These are phyloP conservation scores for Cochlearius cochlearius DNA, from an alignment of 2,113 vertebrate species.

Conservation along the genomic window DNA sequence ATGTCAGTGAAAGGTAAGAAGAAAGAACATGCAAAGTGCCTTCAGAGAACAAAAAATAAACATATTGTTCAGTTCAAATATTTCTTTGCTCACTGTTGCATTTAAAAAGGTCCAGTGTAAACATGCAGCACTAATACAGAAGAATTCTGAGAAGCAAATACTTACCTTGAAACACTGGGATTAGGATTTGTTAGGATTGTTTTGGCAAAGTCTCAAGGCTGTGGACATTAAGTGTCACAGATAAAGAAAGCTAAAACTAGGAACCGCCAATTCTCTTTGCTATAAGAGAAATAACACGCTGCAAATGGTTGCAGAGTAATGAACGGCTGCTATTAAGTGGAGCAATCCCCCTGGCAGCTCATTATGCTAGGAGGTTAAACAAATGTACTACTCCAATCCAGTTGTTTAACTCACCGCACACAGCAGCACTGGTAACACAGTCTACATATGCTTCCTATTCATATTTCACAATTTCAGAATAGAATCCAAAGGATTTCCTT, in stretches of 20 bases:
- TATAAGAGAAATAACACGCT: constrained; percentile 45
- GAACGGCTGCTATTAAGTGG: constrained; percentile 66
- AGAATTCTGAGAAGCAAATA: constrained; percentile 65
- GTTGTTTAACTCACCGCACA: constrained; percentile 33
- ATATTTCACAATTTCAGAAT: not conserved
- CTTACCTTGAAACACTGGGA: constrained; percentile 64
- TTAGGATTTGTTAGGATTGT: constrained; percentile 66
- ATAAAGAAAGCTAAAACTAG: constrained; percentile 51
- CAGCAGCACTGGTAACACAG: not conserved
- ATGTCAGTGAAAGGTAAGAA: constrained; percentile 16
- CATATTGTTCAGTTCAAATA: constrained; percentile 8
- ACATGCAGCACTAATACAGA: constrained; percentile 67
- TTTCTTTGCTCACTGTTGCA: constrained; percentile 47
- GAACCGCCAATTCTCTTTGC: constrained; percentile 53
- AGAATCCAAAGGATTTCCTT: constrained; percentile 21
- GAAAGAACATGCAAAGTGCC: constrained; percentile 53
- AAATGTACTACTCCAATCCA: constrained; percentile 69
- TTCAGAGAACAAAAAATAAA: constrained; percentile 24
- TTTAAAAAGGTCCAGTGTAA: constrained; percentile 48
- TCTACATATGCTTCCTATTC: not conserved
- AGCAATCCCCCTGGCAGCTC: constrained; percentile 69
- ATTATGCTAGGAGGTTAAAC: constrained; percentile 71
- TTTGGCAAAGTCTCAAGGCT: constrained; percentile 64
- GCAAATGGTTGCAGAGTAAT: constrained; percentile 69
- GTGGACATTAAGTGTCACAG: constrained; percentile 59